Percentiles rank a stretch among this genome's conserved stretches.
These are phyloP conservation scores for Spheniscus mendiculus DNA, from an alignment of 2,113 vertebrate genomes.

Conservation along the genomic window DNA sequence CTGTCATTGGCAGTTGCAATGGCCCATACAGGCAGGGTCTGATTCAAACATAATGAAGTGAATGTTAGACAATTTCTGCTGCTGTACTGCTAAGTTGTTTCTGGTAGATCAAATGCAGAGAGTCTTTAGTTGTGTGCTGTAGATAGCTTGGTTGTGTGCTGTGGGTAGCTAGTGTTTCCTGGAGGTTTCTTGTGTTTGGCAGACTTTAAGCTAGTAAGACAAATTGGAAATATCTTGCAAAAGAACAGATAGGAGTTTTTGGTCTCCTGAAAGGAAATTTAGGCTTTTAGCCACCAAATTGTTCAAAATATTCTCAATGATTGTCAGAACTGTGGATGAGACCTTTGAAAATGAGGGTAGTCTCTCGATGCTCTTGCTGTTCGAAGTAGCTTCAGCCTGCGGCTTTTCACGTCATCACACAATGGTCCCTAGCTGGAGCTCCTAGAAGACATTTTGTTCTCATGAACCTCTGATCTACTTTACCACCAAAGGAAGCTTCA, in stretches of 20 bases:
- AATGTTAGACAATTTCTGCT: neutral
- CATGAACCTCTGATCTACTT: neutral
- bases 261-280: neutral
- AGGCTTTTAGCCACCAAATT: neutral
- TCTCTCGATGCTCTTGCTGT: neutral
- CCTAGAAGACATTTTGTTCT: neutral
- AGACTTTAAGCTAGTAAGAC: neutral
- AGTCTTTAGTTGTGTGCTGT: neutral
- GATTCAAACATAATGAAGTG: neutral
- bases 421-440: neutral
- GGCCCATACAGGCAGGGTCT: neutral
- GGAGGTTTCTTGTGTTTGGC: neutral
- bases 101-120: neutral
- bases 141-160: neutral
- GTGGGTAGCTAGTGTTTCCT: neutral
- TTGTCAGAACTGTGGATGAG: neutral
- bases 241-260: neutral
- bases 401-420: neutral
- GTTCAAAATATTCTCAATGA: neutral
- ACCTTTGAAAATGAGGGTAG: neutral
- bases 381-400: neutral
- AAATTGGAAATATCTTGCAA: neutral
- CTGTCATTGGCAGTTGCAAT: neutral
- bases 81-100: neutral
- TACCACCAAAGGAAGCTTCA: neutral